Evolutionary conservation across 2,888 invertebrate genomes (phyloP).

Genomic region (Oligia latruncula): DNA sequence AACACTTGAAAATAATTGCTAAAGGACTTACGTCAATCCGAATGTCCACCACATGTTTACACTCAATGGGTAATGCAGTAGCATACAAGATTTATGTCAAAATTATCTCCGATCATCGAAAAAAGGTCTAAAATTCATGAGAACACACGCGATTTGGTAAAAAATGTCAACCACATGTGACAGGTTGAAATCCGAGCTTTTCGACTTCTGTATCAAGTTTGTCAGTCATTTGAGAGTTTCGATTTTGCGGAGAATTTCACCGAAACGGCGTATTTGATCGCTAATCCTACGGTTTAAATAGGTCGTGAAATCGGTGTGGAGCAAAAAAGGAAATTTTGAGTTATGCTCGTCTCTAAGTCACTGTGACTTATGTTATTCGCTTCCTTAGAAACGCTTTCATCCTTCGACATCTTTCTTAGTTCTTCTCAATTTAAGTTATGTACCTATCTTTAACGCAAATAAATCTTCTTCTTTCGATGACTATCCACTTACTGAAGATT

Average conservation of each 20-base stretch:
- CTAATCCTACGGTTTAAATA: constrained; percentile 78
- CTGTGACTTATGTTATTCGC: constrained; percentile 6
- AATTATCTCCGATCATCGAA: constrained; percentile 60
- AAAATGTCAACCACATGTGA: constrained; percentile 79
- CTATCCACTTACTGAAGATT: background rate
- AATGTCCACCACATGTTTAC: constrained; percentile 56
- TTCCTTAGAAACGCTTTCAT: constrained; percentile 14
- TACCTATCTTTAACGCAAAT: background rate
- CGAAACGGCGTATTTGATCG: constrained; percentile 79
- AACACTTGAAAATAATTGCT: constrained; percentile 32
- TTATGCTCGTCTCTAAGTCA: constrained; percentile 42
- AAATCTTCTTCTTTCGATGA: background rate
- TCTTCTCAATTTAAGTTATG: background rate
- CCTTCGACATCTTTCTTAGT: background rate
- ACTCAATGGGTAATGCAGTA: constrained; percentile 72
- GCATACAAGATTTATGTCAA: constrained; percentile 71
- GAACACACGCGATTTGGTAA: constrained; percentile 76
- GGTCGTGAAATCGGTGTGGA: constrained; percentile 79
- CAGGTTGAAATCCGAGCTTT: constrained; percentile 79
- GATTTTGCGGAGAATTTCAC: constrained; percentile 78
- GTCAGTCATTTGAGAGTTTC: constrained; percentile 76
- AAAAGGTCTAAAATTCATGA: constrained; percentile 68
- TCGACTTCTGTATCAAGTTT: constrained; percentile 75
- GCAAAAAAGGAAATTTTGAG: constrained; percentile 65
- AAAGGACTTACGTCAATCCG: constrained; percentile 28